phyloP scores from a whole-genome alignment of 2,797 vertebrate genomes.

The Lagorchestes hirsutus region DNA sequence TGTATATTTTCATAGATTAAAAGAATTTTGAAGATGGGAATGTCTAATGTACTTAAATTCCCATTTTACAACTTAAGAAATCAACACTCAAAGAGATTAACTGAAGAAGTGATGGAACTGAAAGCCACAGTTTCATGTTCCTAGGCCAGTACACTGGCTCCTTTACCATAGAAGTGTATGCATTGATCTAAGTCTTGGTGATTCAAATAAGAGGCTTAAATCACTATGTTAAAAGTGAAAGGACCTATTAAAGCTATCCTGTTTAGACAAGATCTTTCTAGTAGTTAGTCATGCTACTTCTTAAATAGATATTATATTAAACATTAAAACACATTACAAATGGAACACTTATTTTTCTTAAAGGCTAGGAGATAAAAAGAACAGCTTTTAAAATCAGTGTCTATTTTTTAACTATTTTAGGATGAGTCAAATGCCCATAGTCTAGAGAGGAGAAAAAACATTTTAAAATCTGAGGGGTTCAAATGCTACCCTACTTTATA shows the following conservation, averaged over 20 bases:
- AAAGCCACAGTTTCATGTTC: slow-evolving; percentile 4
- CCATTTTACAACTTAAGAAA: slow-evolving; percentile 2
- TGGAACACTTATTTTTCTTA: neutral
- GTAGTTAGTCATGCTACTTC: slow-evolving; percentile 48
- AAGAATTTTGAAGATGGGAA: slow-evolving; percentile 21
- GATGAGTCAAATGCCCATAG: neutral
- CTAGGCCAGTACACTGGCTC: neutral
- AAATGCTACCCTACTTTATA: neutral
- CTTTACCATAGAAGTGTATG: no score
- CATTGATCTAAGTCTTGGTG: slow-evolving; percentile 21
- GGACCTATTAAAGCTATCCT: slow-evolving; percentile 36
- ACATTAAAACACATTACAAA: slow-evolving; percentile 34
- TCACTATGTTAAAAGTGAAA: slow-evolving; percentile 41
- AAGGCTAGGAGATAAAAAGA: neutral
- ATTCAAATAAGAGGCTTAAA: slow-evolving; percentile 21
- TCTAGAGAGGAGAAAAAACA: neutral
- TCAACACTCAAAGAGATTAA: neutral
- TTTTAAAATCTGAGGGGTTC: neutral
- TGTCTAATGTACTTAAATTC: neutral
- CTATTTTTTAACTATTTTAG: neutral
- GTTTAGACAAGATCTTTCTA: slow-evolving; percentile 39
- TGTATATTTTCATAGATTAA: slow-evolving; percentile 12
- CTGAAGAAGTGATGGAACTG: neutral
- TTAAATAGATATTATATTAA: slow-evolving; percentile 18
- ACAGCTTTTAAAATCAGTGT: neutral